Percentiles rank a stretch among this genome's conserved stretches.
phyloP scores from a whole-genome alignment of 2,888 invertebrate genomes.

The Anorthoa munda region DNA sequence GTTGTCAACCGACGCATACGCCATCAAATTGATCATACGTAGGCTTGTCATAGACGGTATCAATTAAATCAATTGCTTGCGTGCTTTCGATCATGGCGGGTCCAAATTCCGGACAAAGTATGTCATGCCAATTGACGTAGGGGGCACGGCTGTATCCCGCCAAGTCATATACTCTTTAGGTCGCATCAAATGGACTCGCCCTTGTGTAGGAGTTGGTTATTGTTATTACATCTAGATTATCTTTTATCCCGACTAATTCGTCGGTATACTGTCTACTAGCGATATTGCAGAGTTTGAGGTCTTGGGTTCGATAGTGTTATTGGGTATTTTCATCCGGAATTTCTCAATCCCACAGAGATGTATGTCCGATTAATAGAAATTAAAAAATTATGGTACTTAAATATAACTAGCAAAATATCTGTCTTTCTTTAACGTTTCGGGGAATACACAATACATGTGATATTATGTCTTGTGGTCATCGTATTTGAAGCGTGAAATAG shows the following conservation, averaged over 20 bases:
- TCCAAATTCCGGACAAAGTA: slow-evolving; percentile 64
- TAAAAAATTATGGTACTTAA: too few species aligned
- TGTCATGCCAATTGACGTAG: slow-evolving; percentile 65
- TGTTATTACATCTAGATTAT: background rate
- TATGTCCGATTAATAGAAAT: too few species aligned
- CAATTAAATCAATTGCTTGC: slow-evolving; percentile 67
- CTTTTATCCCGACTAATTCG: background rate
- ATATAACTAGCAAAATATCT: too few species aligned
- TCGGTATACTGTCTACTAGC: too few species aligned
- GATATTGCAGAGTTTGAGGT: too few species aligned
- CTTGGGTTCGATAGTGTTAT: too few species aligned
- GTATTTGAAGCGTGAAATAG: too few species aligned
- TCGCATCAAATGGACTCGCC: slow-evolving; percentile 32
- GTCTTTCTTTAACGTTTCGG: too few species aligned
- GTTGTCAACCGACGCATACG: slow-evolving; percentile 18
- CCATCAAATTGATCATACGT: slow-evolving; percentile 53
- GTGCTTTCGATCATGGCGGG: slow-evolving; percentile 54
- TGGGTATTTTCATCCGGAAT: too few species aligned
- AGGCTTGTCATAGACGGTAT: slow-evolving; percentile 42
- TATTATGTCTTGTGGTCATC: too few species aligned
- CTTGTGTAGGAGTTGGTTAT: slow-evolving; percentile 9
- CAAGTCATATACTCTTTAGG: slow-evolving; percentile 23
- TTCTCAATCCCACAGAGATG: too few species aligned
- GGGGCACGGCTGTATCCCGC: slow-evolving; percentile 38
- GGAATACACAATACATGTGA: too few species aligned